Evolutionary conservation across 2,113 vertebrate genomes (phyloP).

Genomic region (Platanista minor): DNA sequence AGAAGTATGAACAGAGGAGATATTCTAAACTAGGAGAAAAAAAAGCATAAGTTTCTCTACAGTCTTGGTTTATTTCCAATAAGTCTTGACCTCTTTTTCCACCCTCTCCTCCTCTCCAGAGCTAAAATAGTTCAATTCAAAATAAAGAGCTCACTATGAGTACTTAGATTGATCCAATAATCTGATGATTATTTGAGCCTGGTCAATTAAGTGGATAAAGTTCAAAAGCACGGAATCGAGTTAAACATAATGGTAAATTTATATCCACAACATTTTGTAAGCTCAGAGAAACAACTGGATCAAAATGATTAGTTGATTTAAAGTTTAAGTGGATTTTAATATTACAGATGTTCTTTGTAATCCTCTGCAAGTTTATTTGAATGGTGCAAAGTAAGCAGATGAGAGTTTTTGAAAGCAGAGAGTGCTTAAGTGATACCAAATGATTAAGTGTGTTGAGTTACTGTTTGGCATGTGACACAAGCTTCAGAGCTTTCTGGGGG

Average conservation of each 20-base stretch:
- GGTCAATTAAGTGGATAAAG: background rate
- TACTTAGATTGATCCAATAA: background rate
- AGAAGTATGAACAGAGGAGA: background rate
- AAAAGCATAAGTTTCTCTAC: background rate
- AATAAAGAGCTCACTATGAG: background rate
- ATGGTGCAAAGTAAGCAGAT: background rate
- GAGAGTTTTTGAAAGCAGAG: conserved; percentile 29
- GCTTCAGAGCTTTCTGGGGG: background rate
- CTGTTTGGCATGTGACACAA: background rate
- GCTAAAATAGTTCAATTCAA: background rate
- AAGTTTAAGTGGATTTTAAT: conserved; percentile 27
- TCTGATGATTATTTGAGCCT: conserved; percentile 29
- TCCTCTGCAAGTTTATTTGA: background rate
- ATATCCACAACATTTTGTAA: background rate
- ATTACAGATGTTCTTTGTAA: background rate
- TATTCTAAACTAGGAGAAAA: background rate
- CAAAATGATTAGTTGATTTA: conserved; percentile 28
- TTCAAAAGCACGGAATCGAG: conserved; percentile 18
- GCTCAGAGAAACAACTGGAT: background rate
- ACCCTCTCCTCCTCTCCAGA: background rate
- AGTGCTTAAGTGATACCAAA: conserved; percentile 5
- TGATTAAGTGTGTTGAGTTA: background rate
- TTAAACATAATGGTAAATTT: conserved; percentile 35
- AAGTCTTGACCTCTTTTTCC: background rate
- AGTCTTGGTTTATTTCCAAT: conserved; percentile 23